Evolutionary conservation across 1,140 invertebrate species (phyloP), one percentile per base, ranked within the genome.

Genomic region (Zaprionus africanus): DNA sequence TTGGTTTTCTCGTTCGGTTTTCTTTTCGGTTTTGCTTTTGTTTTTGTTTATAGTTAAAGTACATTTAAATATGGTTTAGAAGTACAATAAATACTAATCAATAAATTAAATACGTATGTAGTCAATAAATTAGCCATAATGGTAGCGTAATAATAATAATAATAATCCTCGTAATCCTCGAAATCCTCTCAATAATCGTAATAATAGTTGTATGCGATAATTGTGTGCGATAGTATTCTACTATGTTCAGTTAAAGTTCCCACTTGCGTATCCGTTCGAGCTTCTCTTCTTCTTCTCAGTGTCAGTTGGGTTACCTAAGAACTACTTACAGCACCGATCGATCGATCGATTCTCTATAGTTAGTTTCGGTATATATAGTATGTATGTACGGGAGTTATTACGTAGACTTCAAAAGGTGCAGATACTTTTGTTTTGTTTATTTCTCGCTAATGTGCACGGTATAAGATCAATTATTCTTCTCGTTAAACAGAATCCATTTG

Each of bases 51-150:
- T 87, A 82, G 70, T 74, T 88, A 88, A 88, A 84, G 78, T 88
- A 88, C 81, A 88, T 81, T 83, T 88, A 87, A 64, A 65, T 78
- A 80, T 79, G 63, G 57, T 76, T 87, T 87, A 78, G 63, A 65
- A 72, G 61, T 87, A 86, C 82, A 88, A 90, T 88, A 88, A 90
- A 90, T 88, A 88, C 84, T 88, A 88, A 90, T 90, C 71, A 88
- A 88, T 88, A 90, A 88, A 88, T 87, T 85, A 87, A 87, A 78
- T 82, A 81, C 71, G 36, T 43, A 71, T 53, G 53, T 56, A 56
- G 31, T 87, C 80, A 88, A 90, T 88, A 90, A 90, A 79, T 90
- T 84, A 90, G 78, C 68, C 81, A 81, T 81, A 68, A 59, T 82
- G 24, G 36, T 82, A 82, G 41, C 41, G 64, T 79, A 68, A 22